Percentiles rank a stretch among this genome's conserved stretches.
Evolutionary conservation across 2,888 invertebrate species (phyloP).

Genomic region (Thereva unica): DNA sequence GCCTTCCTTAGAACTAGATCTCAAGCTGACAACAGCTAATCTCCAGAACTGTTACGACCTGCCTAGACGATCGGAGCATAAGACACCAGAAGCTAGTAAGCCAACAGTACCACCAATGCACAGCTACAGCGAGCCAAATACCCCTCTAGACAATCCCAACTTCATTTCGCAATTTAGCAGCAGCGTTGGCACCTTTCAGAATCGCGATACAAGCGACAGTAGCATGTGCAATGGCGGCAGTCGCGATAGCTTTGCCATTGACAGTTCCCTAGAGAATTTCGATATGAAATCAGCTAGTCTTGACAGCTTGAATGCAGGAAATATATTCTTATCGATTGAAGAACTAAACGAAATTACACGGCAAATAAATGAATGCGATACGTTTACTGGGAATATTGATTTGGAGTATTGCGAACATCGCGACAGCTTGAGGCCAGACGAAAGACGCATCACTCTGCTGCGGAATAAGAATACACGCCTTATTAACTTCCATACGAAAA

Average conservation of each 20-base stretch:
- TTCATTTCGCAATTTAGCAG: slow-evolving; percentile 48
- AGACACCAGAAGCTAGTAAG: not conserved
- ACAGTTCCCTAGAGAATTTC: slow-evolving; percentile 51
- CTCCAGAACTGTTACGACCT: slow-evolving; percentile 46
- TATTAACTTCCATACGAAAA: slow-evolving; percentile 54
- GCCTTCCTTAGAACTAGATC: slow-evolving; percentile 51
- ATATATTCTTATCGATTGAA: slow-evolving; percentile 56
- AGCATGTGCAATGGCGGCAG: slow-evolving; percentile 46
- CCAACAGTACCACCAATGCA: slow-evolving; percentile 29
- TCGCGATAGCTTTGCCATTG: slow-evolving; percentile 50
- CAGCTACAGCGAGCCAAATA: slow-evolving; percentile 50
- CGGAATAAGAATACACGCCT: slow-evolving; percentile 56
- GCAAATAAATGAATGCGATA: slow-evolving; percentile 56
- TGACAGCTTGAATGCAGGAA: slow-evolving; percentile 55
- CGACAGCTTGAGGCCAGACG: slow-evolving; percentile 55
- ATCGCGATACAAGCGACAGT: slow-evolving; percentile 41
- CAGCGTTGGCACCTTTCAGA: slow-evolving; percentile 51
- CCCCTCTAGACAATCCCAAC: slow-evolving; percentile 45
- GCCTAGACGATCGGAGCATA: slow-evolving; percentile 43
- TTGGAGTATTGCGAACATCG: slow-evolving; percentile 57
- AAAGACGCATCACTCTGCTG: slow-evolving; percentile 55
- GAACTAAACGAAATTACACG: slow-evolving; percentile 57
- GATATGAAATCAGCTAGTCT: slow-evolving; percentile 57
- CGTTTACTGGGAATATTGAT: slow-evolving; percentile 54
- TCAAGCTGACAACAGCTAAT: slow-evolving; percentile 46